A percentile compares a stretch with the other conserved stretches of the same genome.
These are phyloP conservation scores for Sarcophaga peregrina DNA, from an alignment of 1,140 invertebrate genomes.

Conservation along the genomic window DNA sequence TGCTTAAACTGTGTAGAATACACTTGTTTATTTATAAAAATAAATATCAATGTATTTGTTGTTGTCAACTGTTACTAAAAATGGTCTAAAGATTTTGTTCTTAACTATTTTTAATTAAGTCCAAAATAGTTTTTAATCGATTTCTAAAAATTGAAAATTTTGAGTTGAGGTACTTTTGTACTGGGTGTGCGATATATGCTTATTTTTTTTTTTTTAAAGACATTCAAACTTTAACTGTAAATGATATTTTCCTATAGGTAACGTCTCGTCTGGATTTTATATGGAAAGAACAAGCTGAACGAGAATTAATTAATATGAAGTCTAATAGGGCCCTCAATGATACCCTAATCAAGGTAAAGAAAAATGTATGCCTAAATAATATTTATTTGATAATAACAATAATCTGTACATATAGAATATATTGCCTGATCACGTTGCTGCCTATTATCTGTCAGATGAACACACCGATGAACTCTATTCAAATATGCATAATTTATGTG, in stretches of 20 bases:
- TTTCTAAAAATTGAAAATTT: too few species aligned
- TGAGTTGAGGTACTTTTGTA: too few species aligned
- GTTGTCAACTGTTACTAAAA: too few species aligned
- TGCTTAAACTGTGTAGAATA: too few species aligned
- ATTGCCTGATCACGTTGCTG: conserved; percentile 94
- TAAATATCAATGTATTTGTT: too few species aligned
- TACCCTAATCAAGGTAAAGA: conserved; percentile 65
- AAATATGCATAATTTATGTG: conserved; percentile 90
- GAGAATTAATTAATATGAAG: conserved; percentile 90
- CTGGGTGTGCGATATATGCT: too few species aligned
- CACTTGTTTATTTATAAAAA: too few species aligned
- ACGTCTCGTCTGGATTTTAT: conserved; percentile 92
- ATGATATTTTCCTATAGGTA: conserved; percentile 66
- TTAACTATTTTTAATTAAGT: too few species aligned
- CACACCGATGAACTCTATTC: conserved; percentile 88
- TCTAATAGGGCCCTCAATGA: conserved; percentile 66
- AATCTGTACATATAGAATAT: conserved; percentile 75
- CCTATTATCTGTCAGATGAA: conserved; percentile 88
- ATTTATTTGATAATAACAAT: neutral
- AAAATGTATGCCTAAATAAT: neutral
- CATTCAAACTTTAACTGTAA: too few species aligned
- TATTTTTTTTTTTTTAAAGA: too few species aligned
- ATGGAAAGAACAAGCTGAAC: conserved; percentile 93
- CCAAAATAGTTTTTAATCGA: too few species aligned
- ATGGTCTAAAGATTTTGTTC: too few species aligned